Evolutionary conservation across 2,888 invertebrate genomes (phyloP).

Genomic region (Sisyra terminalis): DNA sequence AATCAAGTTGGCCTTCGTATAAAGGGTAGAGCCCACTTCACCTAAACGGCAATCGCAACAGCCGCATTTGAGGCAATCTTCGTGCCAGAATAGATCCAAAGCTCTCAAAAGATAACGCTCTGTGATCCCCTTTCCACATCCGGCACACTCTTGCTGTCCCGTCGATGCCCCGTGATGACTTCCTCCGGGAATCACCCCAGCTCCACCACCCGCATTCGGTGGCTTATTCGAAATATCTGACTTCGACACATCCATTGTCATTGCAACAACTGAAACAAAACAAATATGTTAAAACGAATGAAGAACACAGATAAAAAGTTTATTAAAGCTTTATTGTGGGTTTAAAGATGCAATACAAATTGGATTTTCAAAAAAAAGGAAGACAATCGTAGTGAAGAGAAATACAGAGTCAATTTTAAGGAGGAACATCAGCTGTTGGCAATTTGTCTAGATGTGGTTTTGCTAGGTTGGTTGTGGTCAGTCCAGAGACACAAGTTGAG

Average conservation of each 20-base stretch:
- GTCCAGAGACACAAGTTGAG: background rate
- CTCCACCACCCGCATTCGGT: conserved; percentile 19
- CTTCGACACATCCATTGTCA: conserved; percentile 4
- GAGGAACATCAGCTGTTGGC: conserved; percentile 4
- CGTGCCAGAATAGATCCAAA: conserved; percentile 84
- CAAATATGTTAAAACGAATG: background rate
- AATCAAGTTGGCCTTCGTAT: conserved; percentile 80
- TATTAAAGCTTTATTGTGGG: background rate
- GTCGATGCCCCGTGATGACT: conserved; percentile 16
- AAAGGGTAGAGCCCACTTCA: conserved; percentile 80
- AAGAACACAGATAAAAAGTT: background rate
- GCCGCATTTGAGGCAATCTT: conserved; percentile 83
- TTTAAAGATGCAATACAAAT: background rate
- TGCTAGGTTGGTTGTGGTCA: conserved; percentile 2
- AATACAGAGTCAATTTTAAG: background rate
- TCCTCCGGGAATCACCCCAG: background rate
- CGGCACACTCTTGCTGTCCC: conserved; percentile 55
- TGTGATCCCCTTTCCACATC: conserved; percentile 72
- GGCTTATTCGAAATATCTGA: conserved; percentile 4
- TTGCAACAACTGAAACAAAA: background rate
- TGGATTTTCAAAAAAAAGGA: background rate
- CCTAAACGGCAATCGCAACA: conserved; percentile 89
- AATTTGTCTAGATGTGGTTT: conserved; percentile 3
- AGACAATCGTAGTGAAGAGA: background rate
- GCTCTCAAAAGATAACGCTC: conserved; percentile 72